Conservation (phyloP, 2,113 vertebrate species). For the Callaeas wilsoni region DNA sequence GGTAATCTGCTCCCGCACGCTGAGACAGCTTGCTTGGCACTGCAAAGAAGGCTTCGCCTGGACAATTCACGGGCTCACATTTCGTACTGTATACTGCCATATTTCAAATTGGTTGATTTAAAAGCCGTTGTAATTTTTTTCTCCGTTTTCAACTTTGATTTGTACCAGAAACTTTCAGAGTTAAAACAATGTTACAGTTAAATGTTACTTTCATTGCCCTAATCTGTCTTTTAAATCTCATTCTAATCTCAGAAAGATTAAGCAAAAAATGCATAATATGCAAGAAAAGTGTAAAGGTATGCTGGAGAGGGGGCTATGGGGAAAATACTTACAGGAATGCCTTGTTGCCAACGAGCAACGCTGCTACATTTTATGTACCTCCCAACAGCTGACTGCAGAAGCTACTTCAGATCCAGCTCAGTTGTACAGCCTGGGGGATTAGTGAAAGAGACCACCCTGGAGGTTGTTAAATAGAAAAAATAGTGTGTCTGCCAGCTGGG, state of each 20-base stretch:
- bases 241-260: neutral
- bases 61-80: neutral
- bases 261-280: neutral
- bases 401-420: slow-evolving; percentile 24
- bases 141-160: neutral
- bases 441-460: slow-evolving; percentile 55
- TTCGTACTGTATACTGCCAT: neutral
- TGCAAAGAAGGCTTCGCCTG: neutral
- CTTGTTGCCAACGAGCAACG: neutral
- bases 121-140: neutral
- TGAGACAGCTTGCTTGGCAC: neutral
- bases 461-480: slow-evolving; percentile 61
- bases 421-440: slow-evolving; percentile 47
- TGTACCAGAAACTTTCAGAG: neutral
- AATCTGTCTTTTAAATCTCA: neutral
- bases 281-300: neutral
- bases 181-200: neutral
- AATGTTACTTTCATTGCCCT: neutral
- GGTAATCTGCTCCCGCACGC: rapidly evolving
- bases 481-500: slow-evolving; percentile 47
- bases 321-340: neutral
- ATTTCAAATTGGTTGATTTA: neutral
- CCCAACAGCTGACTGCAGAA: slow-evolving; percentile 47
- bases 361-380: neutral
- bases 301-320: neutral